Conservation (phyloP, 2,113 vertebrate genomes). For the Tenebrosternarchus preto region DNA sequence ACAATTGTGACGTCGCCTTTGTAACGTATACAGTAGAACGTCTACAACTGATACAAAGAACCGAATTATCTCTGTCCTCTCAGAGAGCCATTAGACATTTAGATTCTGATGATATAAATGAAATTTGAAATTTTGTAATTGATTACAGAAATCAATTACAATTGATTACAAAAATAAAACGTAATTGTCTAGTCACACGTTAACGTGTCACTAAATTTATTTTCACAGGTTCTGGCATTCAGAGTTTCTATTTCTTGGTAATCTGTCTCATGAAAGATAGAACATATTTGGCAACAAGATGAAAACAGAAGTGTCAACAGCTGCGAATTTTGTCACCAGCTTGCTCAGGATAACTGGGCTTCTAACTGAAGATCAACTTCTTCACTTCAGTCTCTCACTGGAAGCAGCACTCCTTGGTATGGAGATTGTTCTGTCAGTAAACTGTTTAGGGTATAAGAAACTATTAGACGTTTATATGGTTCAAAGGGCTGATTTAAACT, state of each 20-base stretch:
- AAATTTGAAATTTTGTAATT: no score
- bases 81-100: neutral
- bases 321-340: slow-evolving; percentile 76
- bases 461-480: neutral
- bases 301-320: slow-evolving; percentile 78
- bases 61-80: neutral
- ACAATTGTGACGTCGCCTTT: neutral
- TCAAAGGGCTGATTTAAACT: no score
- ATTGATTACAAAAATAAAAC: neutral
- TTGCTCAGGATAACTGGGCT: slow-evolving; percentile 75
- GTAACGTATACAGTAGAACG: neutral
- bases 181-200: neutral
- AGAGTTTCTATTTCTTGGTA: neutral
- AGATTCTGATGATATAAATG: no score
- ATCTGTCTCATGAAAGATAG: neutral
- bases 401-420: slow-evolving; percentile 78
- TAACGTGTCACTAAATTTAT: neutral
- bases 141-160: neutral
- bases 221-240: neutral
- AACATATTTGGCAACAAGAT: slow-evolving; percentile 58
- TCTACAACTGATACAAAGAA: neutral
- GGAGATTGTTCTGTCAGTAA: slow-evolving; percentile 24
- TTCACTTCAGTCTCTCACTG: slow-evolving; percentile 76
- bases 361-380: slow-evolving; percentile 76
- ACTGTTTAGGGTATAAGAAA: neutral